Conservation (phyloP, 2,888 invertebrate genomes). For the Choreutis nemorana region DNA sequence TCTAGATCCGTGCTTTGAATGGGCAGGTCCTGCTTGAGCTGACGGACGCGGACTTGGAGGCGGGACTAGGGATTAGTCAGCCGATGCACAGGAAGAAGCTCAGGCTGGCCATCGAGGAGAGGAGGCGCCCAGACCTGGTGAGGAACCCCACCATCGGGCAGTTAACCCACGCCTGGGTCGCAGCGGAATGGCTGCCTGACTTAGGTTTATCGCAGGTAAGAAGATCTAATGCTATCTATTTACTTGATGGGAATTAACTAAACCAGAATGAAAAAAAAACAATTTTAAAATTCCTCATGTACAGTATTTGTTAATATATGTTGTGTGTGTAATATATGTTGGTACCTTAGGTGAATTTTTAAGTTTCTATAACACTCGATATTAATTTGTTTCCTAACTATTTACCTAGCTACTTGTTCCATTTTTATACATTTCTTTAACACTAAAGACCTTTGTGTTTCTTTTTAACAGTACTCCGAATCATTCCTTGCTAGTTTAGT, state of each 20-base stretch:
- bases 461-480: slow-evolving; percentile 77
- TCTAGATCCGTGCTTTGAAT: slow-evolving; percentile 74
- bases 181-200: slow-evolving; percentile 92
- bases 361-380: too few relatives aligned
- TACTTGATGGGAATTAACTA: too few relatives aligned
- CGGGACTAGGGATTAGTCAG: slow-evolving; percentile 89
- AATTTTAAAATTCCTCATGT: too few relatives aligned
- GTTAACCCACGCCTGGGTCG: slow-evolving; percentile 92
- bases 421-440: neutral
- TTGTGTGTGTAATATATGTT: too few relatives aligned
- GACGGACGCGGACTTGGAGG: slow-evolving; percentile 90
- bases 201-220: slow-evolving; percentile 82
- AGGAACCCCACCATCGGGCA: slow-evolving; percentile 88
- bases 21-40: slow-evolving; percentile 89
- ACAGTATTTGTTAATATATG: too few relatives aligned
- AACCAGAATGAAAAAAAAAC: too few relatives aligned
- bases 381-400: too few relatives aligned
- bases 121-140: slow-evolving; percentile 85
- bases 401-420: too few relatives aligned
- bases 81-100: slow-evolving; percentile 94
- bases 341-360: too few relatives aligned
- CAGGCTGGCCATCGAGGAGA: slow-evolving; percentile 91
- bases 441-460: too few relatives aligned
- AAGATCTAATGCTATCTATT: too few relatives aligned
- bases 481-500: slow-evolving; percentile 89